Conservation (phyloP, 2,888 invertebrate genomes). For the Molorchus minor region DNA sequence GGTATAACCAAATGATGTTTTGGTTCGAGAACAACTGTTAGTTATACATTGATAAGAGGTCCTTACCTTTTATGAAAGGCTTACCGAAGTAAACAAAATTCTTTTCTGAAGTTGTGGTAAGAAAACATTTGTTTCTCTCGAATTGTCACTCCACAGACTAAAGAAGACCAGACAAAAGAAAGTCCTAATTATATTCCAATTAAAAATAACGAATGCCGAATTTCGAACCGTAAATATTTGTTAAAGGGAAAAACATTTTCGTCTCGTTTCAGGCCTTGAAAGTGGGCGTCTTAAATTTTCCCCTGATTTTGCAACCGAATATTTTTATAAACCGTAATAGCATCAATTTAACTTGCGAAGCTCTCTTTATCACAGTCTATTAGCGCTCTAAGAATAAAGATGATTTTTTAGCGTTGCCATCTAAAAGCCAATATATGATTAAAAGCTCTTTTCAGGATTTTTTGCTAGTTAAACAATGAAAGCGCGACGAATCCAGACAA, state of each 20-base stretch:
- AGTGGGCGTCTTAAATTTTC: slow-evolving; percentile 5
- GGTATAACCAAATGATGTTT: too few relatives aligned
- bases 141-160: too few relatives aligned
- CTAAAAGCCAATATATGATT: slow-evolving; percentile 30
- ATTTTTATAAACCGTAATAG: slow-evolving; percentile 29
- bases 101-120: too few relatives aligned
- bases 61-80: too few relatives aligned
- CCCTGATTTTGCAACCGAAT: slow-evolving; percentile 16
- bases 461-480: too few relatives aligned
- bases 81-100: too few relatives aligned
- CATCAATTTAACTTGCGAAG: slow-evolving; percentile 29
- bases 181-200: slow-evolving; percentile 9
- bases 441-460: slow-evolving; percentile 30
- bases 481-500: too few relatives aligned
- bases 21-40: too few relatives aligned
- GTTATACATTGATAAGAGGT: too few relatives aligned
- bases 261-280: background rate
- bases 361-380: slow-evolving; percentile 34
- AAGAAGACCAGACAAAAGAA: too few relatives aligned
- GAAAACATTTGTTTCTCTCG: too few relatives aligned
- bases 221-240: slow-evolving; percentile 9
- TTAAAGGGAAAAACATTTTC: slow-evolving; percentile 7
- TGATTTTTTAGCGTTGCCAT: slow-evolving; percentile 36
- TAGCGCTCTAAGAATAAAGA: slow-evolving; percentile 35
- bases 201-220: slow-evolving; percentile 25